These are phyloP conservation scores for Ondatra zibethicus DNA, from an alignment of 2,113 vertebrate species.

Conservation along the genomic window DNA sequence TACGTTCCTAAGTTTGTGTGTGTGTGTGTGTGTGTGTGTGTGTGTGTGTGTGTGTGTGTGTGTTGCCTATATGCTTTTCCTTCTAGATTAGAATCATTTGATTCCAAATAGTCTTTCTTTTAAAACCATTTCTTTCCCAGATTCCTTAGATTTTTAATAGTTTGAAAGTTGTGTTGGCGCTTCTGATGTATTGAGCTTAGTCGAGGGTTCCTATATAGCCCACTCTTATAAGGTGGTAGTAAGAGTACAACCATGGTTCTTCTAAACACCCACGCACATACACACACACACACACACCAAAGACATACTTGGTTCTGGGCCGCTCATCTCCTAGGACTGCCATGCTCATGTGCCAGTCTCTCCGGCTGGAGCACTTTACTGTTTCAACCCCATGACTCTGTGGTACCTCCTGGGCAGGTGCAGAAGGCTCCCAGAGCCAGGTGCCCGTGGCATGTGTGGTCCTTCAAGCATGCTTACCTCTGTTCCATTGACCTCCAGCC, in stretches of 20 bases:
- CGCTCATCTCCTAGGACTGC: background rate
- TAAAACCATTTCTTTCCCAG: background rate
- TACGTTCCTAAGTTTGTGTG: conserved; percentile 33
- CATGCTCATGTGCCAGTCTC: conserved; percentile 41
- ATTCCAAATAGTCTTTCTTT: conserved; percentile 54
- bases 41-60: background rate
- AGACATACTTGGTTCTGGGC: conserved; percentile 69
- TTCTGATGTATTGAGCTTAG: background rate
- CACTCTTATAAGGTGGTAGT: background rate
- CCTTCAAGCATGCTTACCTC: background rate
- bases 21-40: background rate
- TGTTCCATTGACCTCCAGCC: conserved; percentile 2
- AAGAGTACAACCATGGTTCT: background rate
- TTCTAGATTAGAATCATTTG: conserved; percentile 53
- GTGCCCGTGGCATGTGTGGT: background rate
- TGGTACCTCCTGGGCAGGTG: background rate
- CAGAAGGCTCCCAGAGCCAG: conserved; percentile 40
- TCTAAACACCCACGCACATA: conserved; percentile 21
- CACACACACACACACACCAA: conserved; percentile 73
- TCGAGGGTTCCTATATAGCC: background rate
- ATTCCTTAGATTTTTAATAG: conserved; percentile 17
- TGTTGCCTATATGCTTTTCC: conserved; percentile 36
- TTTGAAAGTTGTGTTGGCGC: conserved; percentile 32
- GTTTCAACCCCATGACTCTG: background rate
- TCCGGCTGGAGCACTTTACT: conserved; percentile 72